Conservation (phyloP, 2,797 vertebrate genomes). For the Fundulus diaphanus region DNA sequence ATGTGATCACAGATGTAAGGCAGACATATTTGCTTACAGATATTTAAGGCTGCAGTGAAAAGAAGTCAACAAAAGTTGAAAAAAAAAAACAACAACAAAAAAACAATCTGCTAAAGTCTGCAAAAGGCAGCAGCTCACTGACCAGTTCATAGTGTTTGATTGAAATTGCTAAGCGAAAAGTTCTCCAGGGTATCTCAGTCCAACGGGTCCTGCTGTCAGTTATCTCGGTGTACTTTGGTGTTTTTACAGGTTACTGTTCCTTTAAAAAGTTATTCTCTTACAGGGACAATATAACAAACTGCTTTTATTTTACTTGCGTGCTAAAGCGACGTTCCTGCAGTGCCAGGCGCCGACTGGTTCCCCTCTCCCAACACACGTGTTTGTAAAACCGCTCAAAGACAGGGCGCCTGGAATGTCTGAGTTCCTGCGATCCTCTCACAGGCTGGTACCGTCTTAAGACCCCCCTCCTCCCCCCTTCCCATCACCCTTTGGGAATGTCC, state of each 20-base stretch:
- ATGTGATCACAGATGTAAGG: too few species aligned
- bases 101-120: too few species aligned
- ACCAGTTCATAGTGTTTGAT: too few species aligned
- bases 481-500: slow-evolving; percentile 63
- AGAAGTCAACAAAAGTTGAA: too few species aligned
- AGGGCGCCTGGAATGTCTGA: slow-evolving; percentile 69
- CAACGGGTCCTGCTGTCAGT: neutral
- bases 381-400: slow-evolving; percentile 38
- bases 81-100: too few species aligned
- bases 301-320: slow-evolving; percentile 41
- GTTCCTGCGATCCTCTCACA: slow-evolving; percentile 60
- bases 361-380: slow-evolving; percentile 20
- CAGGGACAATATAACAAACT: slow-evolving; percentile 6
- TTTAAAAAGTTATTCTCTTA: neutral
- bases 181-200: too few species aligned
- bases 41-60: too few species aligned
- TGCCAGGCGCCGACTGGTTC: slow-evolving; percentile 62
- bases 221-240: neutral
- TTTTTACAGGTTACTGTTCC: neutral
- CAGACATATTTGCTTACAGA: too few species aligned
- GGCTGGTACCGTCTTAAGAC: slow-evolving; percentile 71
- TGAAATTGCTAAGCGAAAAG: neutral
- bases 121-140: too few species aligned
- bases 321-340: slow-evolving; percentile 67
- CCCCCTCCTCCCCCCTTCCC: slow-evolving; percentile 3